A percentile compares a stretch with the other conserved stretches of the same genome.
Evolutionary conservation across 53 echinoderm and acorn worm genomes (phyloP).

Genomic region (Antedon mediterranea): DNA sequence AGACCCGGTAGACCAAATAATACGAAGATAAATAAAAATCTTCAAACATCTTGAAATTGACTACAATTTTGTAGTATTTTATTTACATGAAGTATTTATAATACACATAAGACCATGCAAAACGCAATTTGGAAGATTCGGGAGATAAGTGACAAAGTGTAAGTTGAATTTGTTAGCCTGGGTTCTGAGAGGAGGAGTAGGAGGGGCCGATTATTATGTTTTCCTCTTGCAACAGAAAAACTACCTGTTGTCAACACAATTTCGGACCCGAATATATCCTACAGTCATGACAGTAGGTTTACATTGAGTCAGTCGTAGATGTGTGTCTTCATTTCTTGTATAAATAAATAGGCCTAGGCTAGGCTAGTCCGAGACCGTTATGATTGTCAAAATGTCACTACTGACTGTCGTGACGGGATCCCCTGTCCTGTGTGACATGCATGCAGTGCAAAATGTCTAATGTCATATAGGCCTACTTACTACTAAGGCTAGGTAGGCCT

Average conservation of each 20-base stretch:
- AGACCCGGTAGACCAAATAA: background rate
- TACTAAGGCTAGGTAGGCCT: too few relatives aligned
- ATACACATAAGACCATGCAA: conserved; percentile 46
- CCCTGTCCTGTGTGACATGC: too few relatives aligned
- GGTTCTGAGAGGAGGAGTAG: background rate
- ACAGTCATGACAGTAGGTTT: too few relatives aligned
- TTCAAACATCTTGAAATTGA: background rate
- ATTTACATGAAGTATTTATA: conserved; percentile 1
- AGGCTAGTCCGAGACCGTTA: too few relatives aligned
- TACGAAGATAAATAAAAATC: background rate
- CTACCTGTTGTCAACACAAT: background rate
- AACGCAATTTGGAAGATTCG: conserved; percentile 91
- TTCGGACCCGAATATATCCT: too few relatives aligned
- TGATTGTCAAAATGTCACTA: too few relatives aligned
- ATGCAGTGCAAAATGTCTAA: too few relatives aligned
- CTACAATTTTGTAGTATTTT: background rate
- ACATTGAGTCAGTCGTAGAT: too few relatives aligned
- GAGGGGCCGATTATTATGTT: background rate
- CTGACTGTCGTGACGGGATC: too few relatives aligned
- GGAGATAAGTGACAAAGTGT: conserved; percentile 97
- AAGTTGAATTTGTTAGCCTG: conserved; percentile 16
- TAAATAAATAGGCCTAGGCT: too few relatives aligned
- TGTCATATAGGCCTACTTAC: too few relatives aligned
- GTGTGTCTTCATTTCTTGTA: too few relatives aligned
- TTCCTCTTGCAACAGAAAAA: background rate